These are phyloP conservation scores for Oceanodroma tethys DNA, from an alignment of 2,113 vertebrate genomes.

Conservation along the genomic window DNA sequence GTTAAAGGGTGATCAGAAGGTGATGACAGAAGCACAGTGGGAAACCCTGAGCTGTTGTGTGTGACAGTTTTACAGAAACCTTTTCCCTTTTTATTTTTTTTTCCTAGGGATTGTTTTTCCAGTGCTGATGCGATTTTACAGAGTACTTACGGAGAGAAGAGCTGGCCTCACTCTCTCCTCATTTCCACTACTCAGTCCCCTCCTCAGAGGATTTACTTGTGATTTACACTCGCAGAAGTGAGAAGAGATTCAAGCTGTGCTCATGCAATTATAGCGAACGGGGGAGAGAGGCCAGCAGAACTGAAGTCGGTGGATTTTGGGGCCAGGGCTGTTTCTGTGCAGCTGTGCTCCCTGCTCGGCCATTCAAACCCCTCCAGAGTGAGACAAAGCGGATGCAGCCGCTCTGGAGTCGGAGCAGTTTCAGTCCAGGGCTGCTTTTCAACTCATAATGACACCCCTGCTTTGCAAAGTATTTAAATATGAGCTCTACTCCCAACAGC, in stretches of 20 bases:
- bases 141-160: neutral
- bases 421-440: neutral
- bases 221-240: constrained; percentile 32
- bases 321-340: neutral
- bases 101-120: neutral
- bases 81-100: neutral
- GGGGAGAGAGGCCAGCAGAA: neutral
- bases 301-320: neutral
- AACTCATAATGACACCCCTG: neutral
- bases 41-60: neutral
- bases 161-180: neutral
- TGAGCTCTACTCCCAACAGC: neutral
- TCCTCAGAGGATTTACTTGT: constrained; percentile 14
- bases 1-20: neutral
- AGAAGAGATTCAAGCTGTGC: constrained; percentile 27
- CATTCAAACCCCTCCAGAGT: neutral
- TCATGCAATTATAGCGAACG: neutral
- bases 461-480: neutral
- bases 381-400: neutral
- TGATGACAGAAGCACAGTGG: neutral
- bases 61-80: neutral
- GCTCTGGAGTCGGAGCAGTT: neutral
- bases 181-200: neutral
- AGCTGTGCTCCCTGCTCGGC: neutral
- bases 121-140: neutral